These are phyloP conservation scores for Potamilus streckersoni DNA, from an alignment of 1,140 invertebrate species.

Conservation along the genomic window DNA sequence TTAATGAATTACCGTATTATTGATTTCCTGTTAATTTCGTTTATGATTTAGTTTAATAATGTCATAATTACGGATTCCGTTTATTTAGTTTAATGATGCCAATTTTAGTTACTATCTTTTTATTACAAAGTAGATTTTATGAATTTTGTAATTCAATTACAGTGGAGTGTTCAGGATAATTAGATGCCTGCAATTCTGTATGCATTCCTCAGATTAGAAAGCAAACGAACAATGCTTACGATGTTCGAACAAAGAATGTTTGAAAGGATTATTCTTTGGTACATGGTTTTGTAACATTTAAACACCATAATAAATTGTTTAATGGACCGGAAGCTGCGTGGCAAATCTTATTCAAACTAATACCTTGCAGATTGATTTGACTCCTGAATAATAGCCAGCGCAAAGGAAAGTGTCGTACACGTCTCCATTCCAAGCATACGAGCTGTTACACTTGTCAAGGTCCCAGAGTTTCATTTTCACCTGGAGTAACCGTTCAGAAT, in stretches of 20 bases:
- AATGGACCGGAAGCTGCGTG: background rate
- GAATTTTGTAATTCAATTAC: too few species aligned
- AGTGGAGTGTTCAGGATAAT: background rate
- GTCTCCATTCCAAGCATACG: constrained; percentile 44
- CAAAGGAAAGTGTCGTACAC: constrained; percentile 49
- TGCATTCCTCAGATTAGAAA: background rate
- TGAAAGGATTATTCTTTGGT: background rate
- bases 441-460: constrained; percentile 52
- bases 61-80: too few species aligned
- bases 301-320: background rate
- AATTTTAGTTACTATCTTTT: too few species aligned
- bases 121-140: too few species aligned
- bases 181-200: background rate
- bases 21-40: too few species aligned
- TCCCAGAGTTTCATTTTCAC: constrained; percentile 56
- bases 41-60: too few species aligned
- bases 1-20: too few species aligned
- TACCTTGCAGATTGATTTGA: constrained; percentile 73
- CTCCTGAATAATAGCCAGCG: constrained; percentile 58
- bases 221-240: background rate
- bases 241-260: background rate
- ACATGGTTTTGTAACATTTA: background rate
- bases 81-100: too few species aligned
- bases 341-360: constrained; percentile 61
- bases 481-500: constrained; percentile 38